Evolutionary conservation across 1,140 invertebrate species (phyloP).

Genomic region (Drosophila simulans): DNA sequence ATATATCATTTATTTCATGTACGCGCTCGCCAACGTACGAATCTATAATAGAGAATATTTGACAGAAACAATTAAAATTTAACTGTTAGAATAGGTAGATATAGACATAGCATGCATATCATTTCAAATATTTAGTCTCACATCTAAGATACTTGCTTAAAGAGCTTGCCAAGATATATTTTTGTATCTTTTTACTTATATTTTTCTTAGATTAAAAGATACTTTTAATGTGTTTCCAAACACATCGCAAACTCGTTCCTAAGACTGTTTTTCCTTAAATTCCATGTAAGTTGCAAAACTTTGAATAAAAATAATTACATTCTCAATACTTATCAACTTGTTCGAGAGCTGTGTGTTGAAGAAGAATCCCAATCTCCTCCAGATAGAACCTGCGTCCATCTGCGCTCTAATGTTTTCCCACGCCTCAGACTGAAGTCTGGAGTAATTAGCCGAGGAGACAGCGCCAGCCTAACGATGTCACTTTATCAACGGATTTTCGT

Average conservation of each 20-base stretch:
- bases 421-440: conserved; percentile 53
- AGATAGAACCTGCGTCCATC: background rate
- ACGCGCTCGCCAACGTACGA: background rate
- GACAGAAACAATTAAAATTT: conserved; percentile 23
- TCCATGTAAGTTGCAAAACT: too few species aligned
- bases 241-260: too few species aligned
- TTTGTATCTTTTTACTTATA: background rate
- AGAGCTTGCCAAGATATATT: background rate
- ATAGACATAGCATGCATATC: background rate
- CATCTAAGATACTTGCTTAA: background rate
- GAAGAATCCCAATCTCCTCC: background rate
- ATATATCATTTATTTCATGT: conserved; percentile 34
- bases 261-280: too few species aligned
- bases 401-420: conserved; percentile 58
- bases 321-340: background rate
- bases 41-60: conserved; percentile 3
- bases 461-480: conserved; percentile 80
- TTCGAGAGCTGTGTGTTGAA: conserved; percentile 4
- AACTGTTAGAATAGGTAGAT: background rate
- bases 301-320: background rate
- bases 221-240: background rate
- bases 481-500: conserved; percentile 77
- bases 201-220: background rate
- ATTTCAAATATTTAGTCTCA: background rate
- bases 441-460: conserved; percentile 78